Conservation (phyloP, 2,888 invertebrate genomes). For the Toxonevra muliebris region DNA sequence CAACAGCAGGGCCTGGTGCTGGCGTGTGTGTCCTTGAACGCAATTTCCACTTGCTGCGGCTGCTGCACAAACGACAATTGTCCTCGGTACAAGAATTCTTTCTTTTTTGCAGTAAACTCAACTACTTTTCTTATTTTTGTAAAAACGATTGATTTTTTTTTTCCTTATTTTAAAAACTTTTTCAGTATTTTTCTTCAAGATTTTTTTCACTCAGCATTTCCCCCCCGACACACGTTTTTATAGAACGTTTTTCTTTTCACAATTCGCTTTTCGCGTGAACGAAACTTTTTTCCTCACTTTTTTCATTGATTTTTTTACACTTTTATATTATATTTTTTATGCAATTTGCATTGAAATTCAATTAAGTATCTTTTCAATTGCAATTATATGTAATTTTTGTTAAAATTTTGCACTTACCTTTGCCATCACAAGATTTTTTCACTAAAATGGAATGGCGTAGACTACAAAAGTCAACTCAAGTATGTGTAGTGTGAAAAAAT, state of each 20-base stretch:
- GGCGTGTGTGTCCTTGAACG: constrained; percentile 55
- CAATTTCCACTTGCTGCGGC: constrained; percentile 47
- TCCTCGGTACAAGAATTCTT: constrained; percentile 28
- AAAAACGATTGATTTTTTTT: background rate
- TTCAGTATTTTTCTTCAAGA: constrained; percentile 46
- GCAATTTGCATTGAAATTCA: constrained; percentile 14
- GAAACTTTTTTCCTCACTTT: background rate
- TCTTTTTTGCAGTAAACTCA: constrained; percentile 11
- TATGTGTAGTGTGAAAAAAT: constrained; percentile 49
- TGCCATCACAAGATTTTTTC: constrained; percentile 59
- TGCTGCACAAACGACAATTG: constrained; percentile 45
- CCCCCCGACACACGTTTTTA: constrained; percentile 5
- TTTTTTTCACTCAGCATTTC: constrained; percentile 44
- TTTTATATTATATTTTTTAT: constrained; percentile 2
- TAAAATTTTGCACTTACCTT: constrained; percentile 51
- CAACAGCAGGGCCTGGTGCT: background rate
- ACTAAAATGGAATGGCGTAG: constrained; percentile 57
- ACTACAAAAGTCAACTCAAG: constrained; percentile 56
- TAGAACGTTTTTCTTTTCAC: constrained; percentile 23
- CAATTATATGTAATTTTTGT: constrained; percentile 25
- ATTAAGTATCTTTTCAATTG: constrained; percentile 10
- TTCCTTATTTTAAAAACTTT: constrained; percentile 36
- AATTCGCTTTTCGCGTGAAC: background rate
- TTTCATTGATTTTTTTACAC: background rate
- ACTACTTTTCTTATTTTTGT: background rate